Percentiles rank a stretch among this genome's conserved stretches.
phyloP scores from a whole-genome alignment of 2,797 vertebrate species.

The Helarctos malayanus region DNA sequence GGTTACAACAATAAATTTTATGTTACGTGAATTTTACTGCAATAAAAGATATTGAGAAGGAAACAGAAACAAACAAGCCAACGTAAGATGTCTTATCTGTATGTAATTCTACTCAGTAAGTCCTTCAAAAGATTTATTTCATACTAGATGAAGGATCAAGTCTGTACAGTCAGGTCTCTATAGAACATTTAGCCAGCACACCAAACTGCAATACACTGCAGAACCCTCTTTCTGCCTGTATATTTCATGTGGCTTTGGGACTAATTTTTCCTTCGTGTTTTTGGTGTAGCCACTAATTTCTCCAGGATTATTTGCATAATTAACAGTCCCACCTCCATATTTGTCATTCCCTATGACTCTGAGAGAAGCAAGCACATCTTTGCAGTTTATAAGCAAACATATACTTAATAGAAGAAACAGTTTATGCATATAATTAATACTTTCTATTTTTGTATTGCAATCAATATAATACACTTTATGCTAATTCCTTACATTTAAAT shows the following conservation, averaged over 20 bases:
- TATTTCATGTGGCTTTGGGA: not conserved
- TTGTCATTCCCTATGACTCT: not conserved
- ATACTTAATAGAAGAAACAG: not conserved
- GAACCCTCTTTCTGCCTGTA: not conserved
- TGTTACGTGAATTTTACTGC: not conserved
- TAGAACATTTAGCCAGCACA: not conserved
- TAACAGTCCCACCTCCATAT: not conserved
- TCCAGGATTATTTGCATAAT: not conserved
- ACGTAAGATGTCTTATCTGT: not conserved
- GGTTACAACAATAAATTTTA: not conserved
- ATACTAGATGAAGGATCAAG: not conserved
- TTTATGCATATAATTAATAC: not conserved
- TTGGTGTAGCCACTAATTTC: not conserved
- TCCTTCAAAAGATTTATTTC: not conserved
- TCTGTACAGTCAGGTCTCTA: not conserved
- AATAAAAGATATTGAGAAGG: not conserved
- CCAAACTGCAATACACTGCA: not conserved
- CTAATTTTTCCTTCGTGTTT: not conserved
- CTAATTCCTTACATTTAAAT: constrained; percentile 10
- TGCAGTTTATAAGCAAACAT: constrained; percentile 4
- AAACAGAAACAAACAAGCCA: not conserved
- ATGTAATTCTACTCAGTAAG: not conserved
- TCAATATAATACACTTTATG: not conserved
- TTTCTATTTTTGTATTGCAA: not conserved
- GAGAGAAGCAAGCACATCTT: not conserved